Evolutionary conservation across 2,888 invertebrate species (phyloP), one percentile per base, ranked within the genome.

Genomic region (Perizoma affinitatum): DNA sequence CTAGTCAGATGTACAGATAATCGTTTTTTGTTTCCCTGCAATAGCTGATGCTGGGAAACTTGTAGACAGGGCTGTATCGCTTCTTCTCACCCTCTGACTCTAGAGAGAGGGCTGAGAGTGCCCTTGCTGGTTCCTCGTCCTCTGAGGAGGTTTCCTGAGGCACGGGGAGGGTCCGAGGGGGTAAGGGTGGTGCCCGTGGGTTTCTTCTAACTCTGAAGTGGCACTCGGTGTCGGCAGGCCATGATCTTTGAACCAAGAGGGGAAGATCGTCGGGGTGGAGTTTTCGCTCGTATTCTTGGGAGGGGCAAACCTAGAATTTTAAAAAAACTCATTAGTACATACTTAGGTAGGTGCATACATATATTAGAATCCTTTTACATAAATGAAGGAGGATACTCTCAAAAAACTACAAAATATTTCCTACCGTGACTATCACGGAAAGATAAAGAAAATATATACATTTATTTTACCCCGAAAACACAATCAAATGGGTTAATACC

Each of bases 181-280:
- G 93, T 71, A 96, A 95, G 68, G 96, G 96, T 0, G 96, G 96
- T 70, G 96, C 96, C 74, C 96, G 95, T 0, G 96, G 96, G 88
- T 96, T 97, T 68, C 97, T 93, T 59, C 97, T 94, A 61, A 97
- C 95, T 45, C 97, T 93, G 87, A 97, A 97, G 86, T 97, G 96
- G 74, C 96, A 96, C 79, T 95, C 94, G 58, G 93, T 94, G 81
- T 94, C 94, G 6, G 94, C 86, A 60, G 95, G 94, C 95, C 96
- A 95, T 7, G 95, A 93, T 71, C 95, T 95, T 82, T 97, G 97
- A 40, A 97, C 96, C 71, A 95, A 94, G 34, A 97, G 91, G 0
- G 97, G 97, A 65, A 96, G 93, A 84, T 97, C 97, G 71, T 97
- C 97, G 0, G 96, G 96, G 84, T 97, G 97, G 42, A 97, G 88